Conservation (phyloP, 2,888 invertebrate genomes). For the Taphrorychus bicolor region DNA sequence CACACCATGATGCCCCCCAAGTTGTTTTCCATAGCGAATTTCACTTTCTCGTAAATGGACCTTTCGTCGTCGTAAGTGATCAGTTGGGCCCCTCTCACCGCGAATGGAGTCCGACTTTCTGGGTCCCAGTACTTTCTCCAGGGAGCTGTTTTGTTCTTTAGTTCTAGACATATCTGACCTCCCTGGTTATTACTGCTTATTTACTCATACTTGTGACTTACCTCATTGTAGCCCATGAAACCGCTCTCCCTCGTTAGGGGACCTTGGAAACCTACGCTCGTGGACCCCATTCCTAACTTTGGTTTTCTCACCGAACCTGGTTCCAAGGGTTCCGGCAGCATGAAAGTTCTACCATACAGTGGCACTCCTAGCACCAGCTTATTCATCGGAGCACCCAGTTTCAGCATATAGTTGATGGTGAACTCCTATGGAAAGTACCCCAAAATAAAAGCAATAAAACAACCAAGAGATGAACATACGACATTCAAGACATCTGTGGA, state of each 20-base stretch:
- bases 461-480: no score
- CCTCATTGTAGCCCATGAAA: conserved; percentile 90
- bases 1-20: conserved; percentile 87
- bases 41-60: conserved; percentile 78
- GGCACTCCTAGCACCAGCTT: conserved; percentile 85
- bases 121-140: conserved; percentile 79
- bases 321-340: conserved; percentile 59
- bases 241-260: conserved; percentile 81
- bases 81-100: conserved; percentile 69
- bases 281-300: conserved; percentile 64
- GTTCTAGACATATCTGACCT: conserved; percentile 69
- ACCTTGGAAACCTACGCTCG: conserved; percentile 74
- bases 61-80: conserved; percentile 79
- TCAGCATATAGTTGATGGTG: conserved; percentile 76
- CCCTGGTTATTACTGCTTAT: neutral
- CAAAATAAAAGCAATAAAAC: no score
- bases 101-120: conserved; percentile 68
- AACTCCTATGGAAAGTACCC: conserved; percentile 66
- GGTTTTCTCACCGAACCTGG: conserved; percentile 48
- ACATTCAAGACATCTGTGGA: conserved; percentile 71
- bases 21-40: conserved; percentile 67
- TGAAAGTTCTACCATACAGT: conserved; percentile 83
- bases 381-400: conserved; percentile 74
- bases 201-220: conserved; percentile 50
- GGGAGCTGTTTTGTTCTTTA: conserved; percentile 65